Conservation (phyloP, 1,140 invertebrate genomes). For the Colletes latitarsis region DNA sequence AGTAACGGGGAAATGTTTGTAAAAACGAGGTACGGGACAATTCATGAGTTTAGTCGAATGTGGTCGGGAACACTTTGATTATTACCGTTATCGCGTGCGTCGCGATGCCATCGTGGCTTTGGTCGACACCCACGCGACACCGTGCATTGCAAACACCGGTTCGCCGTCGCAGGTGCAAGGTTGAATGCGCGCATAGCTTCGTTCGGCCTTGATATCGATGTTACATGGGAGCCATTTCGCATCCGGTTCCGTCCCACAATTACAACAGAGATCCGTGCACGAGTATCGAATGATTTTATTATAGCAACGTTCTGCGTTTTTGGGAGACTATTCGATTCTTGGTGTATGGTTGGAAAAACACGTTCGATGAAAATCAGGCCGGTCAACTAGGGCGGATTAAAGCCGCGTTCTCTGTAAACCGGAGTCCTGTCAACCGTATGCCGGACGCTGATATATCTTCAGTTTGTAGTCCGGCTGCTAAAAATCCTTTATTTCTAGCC, state of each 20-base stretch:
- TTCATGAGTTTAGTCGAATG: neutral
- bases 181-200: constrained; percentile 37
- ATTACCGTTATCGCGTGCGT: constrained; percentile 44
- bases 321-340: constrained; percentile 9
- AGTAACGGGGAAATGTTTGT: too few relatives aligned
- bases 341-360: neutral
- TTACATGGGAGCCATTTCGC: neutral
- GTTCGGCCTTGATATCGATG: constrained; percentile 33
- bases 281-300: too few relatives aligned
- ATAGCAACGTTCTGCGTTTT: neutral
- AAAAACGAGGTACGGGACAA: neutral
- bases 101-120: constrained; percentile 25
- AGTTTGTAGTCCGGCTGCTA: constrained; percentile 61
- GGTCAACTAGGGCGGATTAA: constrained; percentile 36
- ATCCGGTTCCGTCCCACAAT: neutral
- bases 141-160: constrained; percentile 47
- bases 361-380: constrained; percentile 16
- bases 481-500: constrained; percentile 63
- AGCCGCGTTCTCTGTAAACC: constrained; percentile 32
- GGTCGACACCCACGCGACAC: constrained; percentile 3
- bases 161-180: constrained; percentile 47
- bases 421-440: constrained; percentile 33
- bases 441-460: constrained; percentile 58
- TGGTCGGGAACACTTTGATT: constrained; percentile 44
- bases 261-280: neutral